These are phyloP conservation scores for Artemia franciscana DNA, from an alignment of 1,140 invertebrate genomes.

Conservation along the genomic window DNA sequence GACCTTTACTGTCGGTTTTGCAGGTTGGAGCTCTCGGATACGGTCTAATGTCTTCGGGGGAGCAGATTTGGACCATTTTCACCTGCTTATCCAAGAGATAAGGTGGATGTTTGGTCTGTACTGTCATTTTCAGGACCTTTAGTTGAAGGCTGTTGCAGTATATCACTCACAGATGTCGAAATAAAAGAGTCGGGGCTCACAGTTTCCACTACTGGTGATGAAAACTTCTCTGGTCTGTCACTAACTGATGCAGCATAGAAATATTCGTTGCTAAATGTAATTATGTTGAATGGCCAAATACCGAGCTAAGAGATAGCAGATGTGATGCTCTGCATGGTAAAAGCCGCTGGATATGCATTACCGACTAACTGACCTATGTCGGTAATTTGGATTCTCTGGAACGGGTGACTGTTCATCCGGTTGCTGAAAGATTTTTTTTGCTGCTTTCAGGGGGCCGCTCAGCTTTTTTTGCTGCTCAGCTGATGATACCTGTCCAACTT, in stretches of 20 bases:
- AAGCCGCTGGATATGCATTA: neutral
- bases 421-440: neutral
- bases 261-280: neutral
- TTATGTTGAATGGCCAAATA: neutral
- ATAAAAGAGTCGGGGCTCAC: too few species aligned
- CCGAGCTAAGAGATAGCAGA: neutral
- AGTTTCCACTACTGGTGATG: too few species aligned
- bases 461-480: conserved; percentile 19
- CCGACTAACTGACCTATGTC: neutral
- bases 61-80: too few species aligned
- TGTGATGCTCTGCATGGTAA: neutral
- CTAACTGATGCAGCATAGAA: neutral
- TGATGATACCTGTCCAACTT: conserved; percentile 19
- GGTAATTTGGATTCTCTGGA: neutral
- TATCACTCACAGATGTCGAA: too few species aligned
- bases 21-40: too few species aligned
- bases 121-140: too few species aligned
- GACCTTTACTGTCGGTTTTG: too few species aligned
- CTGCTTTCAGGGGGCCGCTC: conserved; percentile 5
- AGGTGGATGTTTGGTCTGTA: too few species aligned
- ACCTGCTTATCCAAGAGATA: too few species aligned
- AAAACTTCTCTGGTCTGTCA: too few species aligned
- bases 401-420: neutral
- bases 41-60: too few species aligned
- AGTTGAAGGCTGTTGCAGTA: too few species aligned